These are phyloP conservation scores for Takifugu ocellatus DNA, from an alignment of 2,797 vertebrate species.

Conservation along the genomic window DNA sequence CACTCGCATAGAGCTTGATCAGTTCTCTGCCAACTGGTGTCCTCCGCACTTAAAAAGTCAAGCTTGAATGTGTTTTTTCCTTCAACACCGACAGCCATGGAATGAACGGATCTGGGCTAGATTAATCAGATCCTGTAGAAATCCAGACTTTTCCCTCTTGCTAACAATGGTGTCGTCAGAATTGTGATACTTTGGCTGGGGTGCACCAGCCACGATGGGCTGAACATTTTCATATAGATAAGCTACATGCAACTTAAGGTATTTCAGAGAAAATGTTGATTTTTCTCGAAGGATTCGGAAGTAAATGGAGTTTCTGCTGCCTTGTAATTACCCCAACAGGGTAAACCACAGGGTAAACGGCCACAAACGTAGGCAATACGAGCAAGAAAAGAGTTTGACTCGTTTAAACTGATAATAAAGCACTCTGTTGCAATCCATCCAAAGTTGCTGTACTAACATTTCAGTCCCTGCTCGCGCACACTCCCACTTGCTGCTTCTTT, in stretches of 20 bases:
- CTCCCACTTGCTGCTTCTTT: slow-evolving; percentile 2
- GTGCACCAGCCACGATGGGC: slow-evolving; percentile 24
- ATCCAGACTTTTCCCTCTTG: slow-evolving; percentile 28
- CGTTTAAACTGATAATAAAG: neutral
- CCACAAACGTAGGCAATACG: too few relatives aligned
- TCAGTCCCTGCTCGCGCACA: neutral
- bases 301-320: too few relatives aligned
- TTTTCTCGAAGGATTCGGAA: neutral
- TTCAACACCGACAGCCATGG: slow-evolving; percentile 6
- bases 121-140: slow-evolving; percentile 9
- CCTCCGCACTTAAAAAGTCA: slow-evolving; percentile 2
- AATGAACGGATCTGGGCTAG: slow-evolving; percentile 8
- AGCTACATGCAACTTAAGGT: too few relatives aligned
- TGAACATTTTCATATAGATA: too few relatives aligned
- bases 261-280: neutral
- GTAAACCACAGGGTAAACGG: neutral
- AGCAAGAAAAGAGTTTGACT: too few relatives aligned
- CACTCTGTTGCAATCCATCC: slow-evolving; percentile 34
- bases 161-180: slow-evolving; percentile 2
- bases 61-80: slow-evolving; percentile 5
- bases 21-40: neutral
- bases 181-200: slow-evolving; percentile 31
- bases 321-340: neutral
- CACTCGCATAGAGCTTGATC: slow-evolving; percentile 25
- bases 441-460: slow-evolving; percentile 6